These are phyloP conservation scores for Protomyctophum bolini DNA, from an alignment of 2,113 vertebrate genomes.

Conservation along the genomic window DNA sequence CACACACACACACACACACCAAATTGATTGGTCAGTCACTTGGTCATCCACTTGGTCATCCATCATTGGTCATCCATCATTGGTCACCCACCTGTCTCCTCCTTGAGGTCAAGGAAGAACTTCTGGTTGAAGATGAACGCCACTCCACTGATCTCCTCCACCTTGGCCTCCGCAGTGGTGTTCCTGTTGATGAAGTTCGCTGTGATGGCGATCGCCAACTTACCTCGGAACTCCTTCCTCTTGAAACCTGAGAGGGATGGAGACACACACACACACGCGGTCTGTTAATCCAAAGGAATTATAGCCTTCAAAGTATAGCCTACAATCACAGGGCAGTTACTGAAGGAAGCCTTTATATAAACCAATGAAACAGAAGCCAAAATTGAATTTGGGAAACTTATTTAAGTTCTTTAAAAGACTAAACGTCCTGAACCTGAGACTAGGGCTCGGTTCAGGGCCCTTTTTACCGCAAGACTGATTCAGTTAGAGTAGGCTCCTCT, in stretches of 20 bases:
- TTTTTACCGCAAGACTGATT: slow-evolving; percentile 4
- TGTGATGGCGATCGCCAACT: slow-evolving; percentile 96
- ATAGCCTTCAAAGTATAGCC: slow-evolving; percentile 18
- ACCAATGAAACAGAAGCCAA: slow-evolving; percentile 31
- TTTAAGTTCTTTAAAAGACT: not conserved
- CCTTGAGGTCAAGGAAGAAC: slow-evolving; percentile 96
- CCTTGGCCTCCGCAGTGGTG: slow-evolving; percentile 95
- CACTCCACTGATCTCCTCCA: slow-evolving; percentile 97
- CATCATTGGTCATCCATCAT: no score
- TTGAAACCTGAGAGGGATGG: slow-evolving; percentile 83
- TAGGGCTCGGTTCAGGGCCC: not conserved
- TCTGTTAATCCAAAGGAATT: slow-evolving; percentile 52
- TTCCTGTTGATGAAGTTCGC: slow-evolving; percentile 99
- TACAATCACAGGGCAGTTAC: slow-evolving; percentile 49
- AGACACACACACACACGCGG: not conserved
- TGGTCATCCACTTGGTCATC: no score
- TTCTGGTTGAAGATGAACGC: slow-evolving; percentile 99
- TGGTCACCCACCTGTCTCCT: slow-evolving; percentile 94
- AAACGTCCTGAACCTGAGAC: not conserved
- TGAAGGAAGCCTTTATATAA: slow-evolving; percentile 42
- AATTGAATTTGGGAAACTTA: not conserved
- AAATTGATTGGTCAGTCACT: no score
- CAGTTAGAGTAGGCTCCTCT: no score
- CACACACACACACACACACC: no score
- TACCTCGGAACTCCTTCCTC: slow-evolving; percentile 96